A percentile compares a stretch with the other conserved stretches of the same genome.
Evolutionary conservation across 2,888 invertebrate genomes (phyloP).

Genomic region (Chalcis sispes): DNA sequence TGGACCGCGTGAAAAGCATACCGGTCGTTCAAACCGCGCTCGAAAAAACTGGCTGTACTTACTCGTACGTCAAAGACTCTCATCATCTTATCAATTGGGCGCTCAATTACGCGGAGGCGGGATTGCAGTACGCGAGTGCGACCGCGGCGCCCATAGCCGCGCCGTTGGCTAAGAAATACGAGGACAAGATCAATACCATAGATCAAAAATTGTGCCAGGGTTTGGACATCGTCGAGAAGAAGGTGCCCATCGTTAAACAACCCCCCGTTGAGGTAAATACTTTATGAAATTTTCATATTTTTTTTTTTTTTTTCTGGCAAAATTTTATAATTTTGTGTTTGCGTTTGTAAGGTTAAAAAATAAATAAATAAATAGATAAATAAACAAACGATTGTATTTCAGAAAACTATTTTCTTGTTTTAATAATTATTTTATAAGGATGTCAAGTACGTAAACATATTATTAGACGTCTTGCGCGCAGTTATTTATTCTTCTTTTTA

Average conservation of each 20-base stretch:
- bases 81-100: conserved; percentile 79
- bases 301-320: too few species aligned
- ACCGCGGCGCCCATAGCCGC: conserved; percentile 77
- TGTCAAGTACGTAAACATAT: too few species aligned
- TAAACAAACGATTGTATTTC: too few species aligned
- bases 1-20: conserved; percentile 72
- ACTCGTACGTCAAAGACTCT: conserved; percentile 76
- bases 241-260: conserved; percentile 79
- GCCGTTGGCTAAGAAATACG: conserved; percentile 77
- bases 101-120: conserved; percentile 78
- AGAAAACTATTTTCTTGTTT: too few species aligned
- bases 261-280: conserved; percentile 77
- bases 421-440: too few species aligned
- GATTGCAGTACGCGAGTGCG: conserved; percentile 77
- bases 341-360: too few species aligned
- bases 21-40: conserved; percentile 72
- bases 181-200: conserved; percentile 78
- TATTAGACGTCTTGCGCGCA: too few species aligned
- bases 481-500: too few species aligned
- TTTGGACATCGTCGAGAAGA: conserved; percentile 78
- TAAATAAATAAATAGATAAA: too few species aligned
- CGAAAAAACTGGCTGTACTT: conserved; percentile 73
- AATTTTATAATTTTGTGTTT: too few species aligned
- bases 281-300: too few species aligned
- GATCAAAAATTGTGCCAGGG: conserved; percentile 79